These are phyloP conservation scores for Lophotis ruficrista DNA, from an alignment of 2,113 vertebrate genomes.

Conservation along the genomic window DNA sequence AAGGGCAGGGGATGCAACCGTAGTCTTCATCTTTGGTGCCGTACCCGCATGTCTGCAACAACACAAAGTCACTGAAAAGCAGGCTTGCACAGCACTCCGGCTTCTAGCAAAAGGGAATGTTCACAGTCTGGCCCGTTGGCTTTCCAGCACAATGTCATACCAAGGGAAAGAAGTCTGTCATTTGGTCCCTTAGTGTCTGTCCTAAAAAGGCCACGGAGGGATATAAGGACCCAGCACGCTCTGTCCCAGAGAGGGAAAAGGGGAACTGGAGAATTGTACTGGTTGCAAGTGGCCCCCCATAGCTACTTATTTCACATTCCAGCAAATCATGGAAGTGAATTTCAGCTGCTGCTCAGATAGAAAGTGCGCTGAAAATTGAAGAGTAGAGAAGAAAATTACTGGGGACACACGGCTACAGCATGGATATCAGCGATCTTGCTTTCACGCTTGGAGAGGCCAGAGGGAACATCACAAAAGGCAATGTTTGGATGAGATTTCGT, in stretches of 20 bases:
- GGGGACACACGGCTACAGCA: background rate
- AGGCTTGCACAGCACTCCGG: background rate
- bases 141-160: background rate
- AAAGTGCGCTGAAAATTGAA: background rate
- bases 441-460: background rate
- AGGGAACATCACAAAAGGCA: background rate
- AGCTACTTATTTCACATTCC: background rate
- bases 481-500: background rate
- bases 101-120: background rate
- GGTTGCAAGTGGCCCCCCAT: background rate
- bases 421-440: background rate
- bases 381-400: background rate
- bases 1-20: conserved; percentile 85
- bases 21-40: conserved; percentile 94
- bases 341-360: background rate
- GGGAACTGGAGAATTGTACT: background rate
- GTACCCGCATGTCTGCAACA: conserved; percentile 87
- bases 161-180: background rate
- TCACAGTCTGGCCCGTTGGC: rapidly evolving
- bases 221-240: rapidly evolving
- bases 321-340: background rate
- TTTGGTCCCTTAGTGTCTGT: background rate
- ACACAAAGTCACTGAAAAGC: background rate
- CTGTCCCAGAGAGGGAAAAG: background rate
- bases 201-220: background rate